A percentile compares a stretch with the other conserved stretches of the same genome.
Conservation (phyloP, 2,113 vertebrate genomes). For the Eulemur macaco region DNA sequence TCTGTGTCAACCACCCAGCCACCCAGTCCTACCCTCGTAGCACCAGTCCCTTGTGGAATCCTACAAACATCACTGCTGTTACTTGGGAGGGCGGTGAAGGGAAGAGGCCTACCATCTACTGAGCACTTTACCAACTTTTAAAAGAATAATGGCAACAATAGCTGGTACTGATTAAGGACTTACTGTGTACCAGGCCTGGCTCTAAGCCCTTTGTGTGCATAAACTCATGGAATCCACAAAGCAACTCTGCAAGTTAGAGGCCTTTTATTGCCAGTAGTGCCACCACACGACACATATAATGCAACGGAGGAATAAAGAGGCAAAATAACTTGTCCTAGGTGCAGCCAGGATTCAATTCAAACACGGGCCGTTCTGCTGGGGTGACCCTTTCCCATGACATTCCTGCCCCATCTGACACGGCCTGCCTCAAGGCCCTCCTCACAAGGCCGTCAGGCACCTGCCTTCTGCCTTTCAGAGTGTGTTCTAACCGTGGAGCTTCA, state of each 20-base stretch:
- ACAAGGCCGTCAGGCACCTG: not conserved
- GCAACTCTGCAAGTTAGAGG: not conserved
- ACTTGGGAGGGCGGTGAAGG: not conserved
- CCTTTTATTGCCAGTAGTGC: not conserved
- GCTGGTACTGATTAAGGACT: not conserved
- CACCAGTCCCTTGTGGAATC: too few relatives aligned
- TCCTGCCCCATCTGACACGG: too few relatives aligned
- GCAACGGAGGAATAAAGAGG: not conserved
- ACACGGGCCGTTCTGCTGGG: not conserved
- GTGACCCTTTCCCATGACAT: too few relatives aligned
- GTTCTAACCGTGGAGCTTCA: not conserved
- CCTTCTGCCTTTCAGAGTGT: not conserved
- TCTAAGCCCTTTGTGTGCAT: not conserved
- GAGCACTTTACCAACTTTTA: not conserved
- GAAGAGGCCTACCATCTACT: too few relatives aligned
- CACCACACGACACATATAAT: rapidly evolving
- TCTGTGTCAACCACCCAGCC: not conserved
- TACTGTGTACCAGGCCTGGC: too few relatives aligned
- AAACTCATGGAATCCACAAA: not conserved
- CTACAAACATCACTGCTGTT: not conserved
- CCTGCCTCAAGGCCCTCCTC: not conserved
- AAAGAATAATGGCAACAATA: not conserved
- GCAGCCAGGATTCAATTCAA: not conserved
- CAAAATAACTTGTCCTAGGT: not conserved
- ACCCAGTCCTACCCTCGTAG: not conserved